These are phyloP conservation scores for Alexandromys fortis DNA, from an alignment of 2,113 vertebrate species.

Conservation along the genomic window DNA sequence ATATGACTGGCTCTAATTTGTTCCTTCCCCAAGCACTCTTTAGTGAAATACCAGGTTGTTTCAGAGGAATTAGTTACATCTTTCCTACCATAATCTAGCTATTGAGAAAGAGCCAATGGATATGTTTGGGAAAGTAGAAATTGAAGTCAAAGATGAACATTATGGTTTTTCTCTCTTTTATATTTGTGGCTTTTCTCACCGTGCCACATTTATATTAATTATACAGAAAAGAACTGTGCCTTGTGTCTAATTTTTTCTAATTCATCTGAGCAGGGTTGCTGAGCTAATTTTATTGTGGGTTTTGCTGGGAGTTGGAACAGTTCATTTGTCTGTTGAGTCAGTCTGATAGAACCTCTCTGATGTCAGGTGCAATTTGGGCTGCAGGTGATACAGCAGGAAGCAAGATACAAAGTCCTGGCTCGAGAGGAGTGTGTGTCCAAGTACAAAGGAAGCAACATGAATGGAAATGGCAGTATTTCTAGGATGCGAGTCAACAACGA, in stretches of 20 bases:
- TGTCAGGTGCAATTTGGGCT: background rate
- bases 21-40: background rate
- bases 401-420: background rate
- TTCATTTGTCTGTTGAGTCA: background rate
- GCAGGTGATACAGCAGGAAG: background rate
- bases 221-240: background rate
- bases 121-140: conserved; percentile 30
- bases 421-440: background rate
- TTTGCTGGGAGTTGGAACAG: background rate
- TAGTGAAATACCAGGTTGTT: background rate
- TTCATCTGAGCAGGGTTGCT: background rate
- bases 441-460: background rate
- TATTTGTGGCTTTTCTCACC: background rate
- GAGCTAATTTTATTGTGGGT: background rate
- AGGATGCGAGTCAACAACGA: background rate
- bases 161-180: background rate
- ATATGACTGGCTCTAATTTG: conserved; percentile 19
- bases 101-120: background rate
- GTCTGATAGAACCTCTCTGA: background rate
- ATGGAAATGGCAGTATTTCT: background rate
- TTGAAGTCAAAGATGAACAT: background rate
- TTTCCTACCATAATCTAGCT: conserved; percentile 6
- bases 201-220: conserved; percentile 6
- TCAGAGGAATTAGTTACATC: background rate
- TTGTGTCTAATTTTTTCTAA: conserved; percentile 39